Percentiles rank a stretch among this genome's conserved stretches.
Conservation (phyloP, 2,113 vertebrate genomes). For the Bubalus kerabau region DNA sequence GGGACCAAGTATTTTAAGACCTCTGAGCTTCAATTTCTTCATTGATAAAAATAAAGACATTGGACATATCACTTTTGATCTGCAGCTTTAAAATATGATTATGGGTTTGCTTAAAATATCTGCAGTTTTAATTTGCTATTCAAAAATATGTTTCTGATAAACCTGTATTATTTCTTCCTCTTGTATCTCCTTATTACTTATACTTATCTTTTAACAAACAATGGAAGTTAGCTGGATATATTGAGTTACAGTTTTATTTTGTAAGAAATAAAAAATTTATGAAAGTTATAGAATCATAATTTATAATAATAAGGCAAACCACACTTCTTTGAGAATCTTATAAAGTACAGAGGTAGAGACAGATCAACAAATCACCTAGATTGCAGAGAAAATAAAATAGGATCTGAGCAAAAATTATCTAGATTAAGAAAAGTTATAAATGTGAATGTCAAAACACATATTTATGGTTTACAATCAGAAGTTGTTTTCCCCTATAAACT, state of each 20-base stretch:
- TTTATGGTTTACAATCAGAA: background rate
- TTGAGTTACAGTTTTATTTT: background rate
- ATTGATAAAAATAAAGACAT: background rate
- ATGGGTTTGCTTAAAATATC: background rate
- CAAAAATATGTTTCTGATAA: background rate
- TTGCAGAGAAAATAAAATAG: constrained; percentile 16
- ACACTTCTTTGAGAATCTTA: constrained; percentile 8
- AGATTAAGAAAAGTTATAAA: constrained; percentile 17
- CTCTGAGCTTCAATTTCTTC: background rate
- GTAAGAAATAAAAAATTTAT: background rate
- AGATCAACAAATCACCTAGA: background rate
- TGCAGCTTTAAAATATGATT: background rate
- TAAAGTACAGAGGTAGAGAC: background rate
- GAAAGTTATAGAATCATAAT: background rate
- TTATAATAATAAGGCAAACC: constrained; percentile 11
- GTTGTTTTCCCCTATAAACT: background rate
- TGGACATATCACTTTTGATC: background rate
- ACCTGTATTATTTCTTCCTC: background rate
- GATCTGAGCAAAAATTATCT: constrained; percentile 27
- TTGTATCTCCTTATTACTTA: background rate
- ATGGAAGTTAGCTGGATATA: background rate
- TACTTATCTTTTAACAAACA: background rate
- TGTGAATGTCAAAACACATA: background rate
- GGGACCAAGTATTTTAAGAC: background rate
- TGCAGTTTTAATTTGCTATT: background rate